A percentile compares a stretch with the other conserved stretches of the same genome.
phyloP scores from a whole-genome alignment of 30 jellyfish, hydroid and myxozoan species.

The Rhopilema esculentum region DNA sequence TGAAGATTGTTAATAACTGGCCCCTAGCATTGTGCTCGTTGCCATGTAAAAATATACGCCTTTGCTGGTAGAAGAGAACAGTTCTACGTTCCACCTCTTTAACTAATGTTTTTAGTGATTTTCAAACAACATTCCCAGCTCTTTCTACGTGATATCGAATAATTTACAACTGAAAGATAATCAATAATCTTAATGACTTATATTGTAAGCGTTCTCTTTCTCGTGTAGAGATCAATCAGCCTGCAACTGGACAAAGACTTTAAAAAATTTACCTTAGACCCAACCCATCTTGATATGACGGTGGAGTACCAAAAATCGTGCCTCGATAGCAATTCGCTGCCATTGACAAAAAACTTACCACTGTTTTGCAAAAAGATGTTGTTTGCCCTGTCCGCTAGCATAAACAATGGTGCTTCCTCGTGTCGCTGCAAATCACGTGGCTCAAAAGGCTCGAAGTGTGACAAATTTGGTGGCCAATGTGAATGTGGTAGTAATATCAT shows the following conservation, averaged over 20 bases:
- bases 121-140: no score
- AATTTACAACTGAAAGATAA: no score
- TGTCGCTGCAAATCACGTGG: constrained; percentile 87
- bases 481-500: constrained; percentile 75
- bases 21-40: no score
- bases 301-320: constrained; percentile 56
- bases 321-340: constrained; percentile 55
- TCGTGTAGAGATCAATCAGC: constrained; percentile 18
- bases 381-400: constrained; percentile 60
- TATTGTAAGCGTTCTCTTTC: background rate
- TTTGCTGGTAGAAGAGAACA: no score
- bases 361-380: constrained; percentile 56
- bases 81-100: no score
- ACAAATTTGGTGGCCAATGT: constrained; percentile 87
- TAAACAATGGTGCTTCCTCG: constrained; percentile 61
- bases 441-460: constrained; percentile 51
- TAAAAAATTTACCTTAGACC: background rate
- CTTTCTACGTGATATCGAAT: no score
- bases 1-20: no score
- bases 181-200: background rate
- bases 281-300: constrained; percentile 60
- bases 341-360: constrained; percentile 23
- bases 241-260: background rate
- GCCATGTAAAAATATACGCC: no score
- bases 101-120: no score